Percentiles rank a stretch among this genome's conserved stretches.
These are phyloP conservation scores for Xiphorhynchus elegans DNA, from an alignment of 2,113 vertebrate species.

Conservation along the genomic window DNA sequence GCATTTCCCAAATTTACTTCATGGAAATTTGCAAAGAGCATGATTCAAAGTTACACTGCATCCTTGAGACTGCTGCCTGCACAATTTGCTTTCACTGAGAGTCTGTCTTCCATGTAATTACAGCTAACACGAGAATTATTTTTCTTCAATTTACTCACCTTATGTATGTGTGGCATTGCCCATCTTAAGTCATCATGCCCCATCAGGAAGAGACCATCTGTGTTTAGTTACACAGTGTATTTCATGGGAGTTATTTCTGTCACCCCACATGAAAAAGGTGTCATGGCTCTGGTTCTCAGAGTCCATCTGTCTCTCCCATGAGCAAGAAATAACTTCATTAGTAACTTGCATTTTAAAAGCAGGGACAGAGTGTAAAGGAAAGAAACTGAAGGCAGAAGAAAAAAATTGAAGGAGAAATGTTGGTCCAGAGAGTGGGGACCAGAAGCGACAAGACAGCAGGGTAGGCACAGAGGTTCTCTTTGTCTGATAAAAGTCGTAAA, in stretches of 20 bases:
- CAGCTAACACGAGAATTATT: not conserved
- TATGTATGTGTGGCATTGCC: not conserved
- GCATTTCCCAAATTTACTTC: not conserved
- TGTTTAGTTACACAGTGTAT: conserved; percentile 38
- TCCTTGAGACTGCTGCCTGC: not conserved
- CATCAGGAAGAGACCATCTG: conserved; percentile 46
- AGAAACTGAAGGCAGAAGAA: not conserved
- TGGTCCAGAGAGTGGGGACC: not conserved
- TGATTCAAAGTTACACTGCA: not conserved
- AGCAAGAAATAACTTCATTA: conserved; percentile 12
- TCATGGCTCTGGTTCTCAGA: not conserved
- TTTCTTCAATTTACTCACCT: not conserved
- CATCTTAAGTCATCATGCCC: conserved; percentile 12
- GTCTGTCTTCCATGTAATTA: conserved; percentile 5
- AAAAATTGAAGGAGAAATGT: not conserved
- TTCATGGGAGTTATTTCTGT: conserved; percentile 64
- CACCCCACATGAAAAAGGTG: conserved; percentile 30
- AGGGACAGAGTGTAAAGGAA: conserved; percentile 54
- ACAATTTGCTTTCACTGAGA: conserved; percentile 45
- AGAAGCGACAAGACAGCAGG: not conserved
- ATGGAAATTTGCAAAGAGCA: not conserved
- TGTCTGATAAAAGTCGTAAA: conserved; percentile 58
- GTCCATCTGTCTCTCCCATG: conserved; percentile 40
- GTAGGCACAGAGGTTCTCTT: conserved; percentile 49
- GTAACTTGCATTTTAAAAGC: conserved; percentile 49